Conservation (phyloP, 2,888 invertebrate species). For the Allacma fusca region DNA sequence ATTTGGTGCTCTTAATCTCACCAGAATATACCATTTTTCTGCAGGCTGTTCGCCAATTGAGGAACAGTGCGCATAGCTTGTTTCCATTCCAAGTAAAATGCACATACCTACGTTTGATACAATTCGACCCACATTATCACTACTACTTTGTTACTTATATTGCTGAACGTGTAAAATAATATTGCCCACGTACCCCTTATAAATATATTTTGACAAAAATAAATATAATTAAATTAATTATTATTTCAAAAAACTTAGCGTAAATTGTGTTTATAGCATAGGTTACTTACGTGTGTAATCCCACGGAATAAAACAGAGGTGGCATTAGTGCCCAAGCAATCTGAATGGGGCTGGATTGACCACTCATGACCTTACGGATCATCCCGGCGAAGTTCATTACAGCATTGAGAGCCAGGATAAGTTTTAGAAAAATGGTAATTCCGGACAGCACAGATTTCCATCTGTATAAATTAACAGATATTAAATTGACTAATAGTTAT, state of each 20-base stretch:
- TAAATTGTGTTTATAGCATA: too few relatives aligned
- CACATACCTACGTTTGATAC: conserved; percentile 2
- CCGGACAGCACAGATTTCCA: neutral
- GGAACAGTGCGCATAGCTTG: neutral
- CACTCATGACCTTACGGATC: conserved; percentile 21
- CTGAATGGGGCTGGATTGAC: conserved; percentile 19
- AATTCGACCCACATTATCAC: too few relatives aligned
- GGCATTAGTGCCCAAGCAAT: conserved; percentile 27
- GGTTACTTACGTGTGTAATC: conserved; percentile 12
- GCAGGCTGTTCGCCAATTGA: neutral
- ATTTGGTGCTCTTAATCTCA: neutral
- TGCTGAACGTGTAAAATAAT: too few relatives aligned
- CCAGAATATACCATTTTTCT: neutral
- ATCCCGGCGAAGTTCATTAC: conserved; percentile 30
- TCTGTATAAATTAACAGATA: too few relatives aligned
- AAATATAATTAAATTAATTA: too few relatives aligned
- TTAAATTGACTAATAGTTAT: too few relatives aligned
- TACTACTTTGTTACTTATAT: too few relatives aligned
- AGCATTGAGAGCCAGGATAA: conserved; percentile 4
- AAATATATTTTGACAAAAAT: too few relatives aligned
- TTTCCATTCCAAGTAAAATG: conserved; percentile 7
- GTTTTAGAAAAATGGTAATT: neutral
- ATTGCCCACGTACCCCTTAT: too few relatives aligned
- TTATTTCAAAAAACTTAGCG: neutral
- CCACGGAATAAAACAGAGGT: neutral